Conservation (phyloP, 2,113 vertebrate species). For the Actenoides hombroni region DNA sequence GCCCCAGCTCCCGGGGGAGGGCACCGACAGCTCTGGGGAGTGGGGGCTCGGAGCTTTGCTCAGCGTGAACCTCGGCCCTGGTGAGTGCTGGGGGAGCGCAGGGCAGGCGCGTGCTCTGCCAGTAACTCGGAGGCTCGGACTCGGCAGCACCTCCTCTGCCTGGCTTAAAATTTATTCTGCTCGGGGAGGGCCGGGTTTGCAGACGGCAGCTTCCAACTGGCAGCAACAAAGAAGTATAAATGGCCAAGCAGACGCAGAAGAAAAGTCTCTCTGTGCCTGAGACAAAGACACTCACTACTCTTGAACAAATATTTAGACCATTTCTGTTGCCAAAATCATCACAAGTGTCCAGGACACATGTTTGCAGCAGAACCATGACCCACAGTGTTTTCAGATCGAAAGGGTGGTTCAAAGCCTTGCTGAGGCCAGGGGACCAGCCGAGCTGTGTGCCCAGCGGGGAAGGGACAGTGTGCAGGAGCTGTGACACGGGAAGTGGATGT, state of each 20-base stretch:
- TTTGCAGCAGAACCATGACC: background rate
- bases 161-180: background rate
- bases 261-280: conserved; percentile 48
- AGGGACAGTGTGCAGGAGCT: accelerated
- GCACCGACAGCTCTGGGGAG: background rate
- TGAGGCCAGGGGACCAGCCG: background rate
- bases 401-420: background rate
- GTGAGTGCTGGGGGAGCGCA: accelerated
- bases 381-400: background rate
- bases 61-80: background rate
- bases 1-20: accelerated
- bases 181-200: background rate
- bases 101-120: accelerated
- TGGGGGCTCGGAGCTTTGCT: accelerated
- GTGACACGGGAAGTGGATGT: background rate
- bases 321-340: conserved; percentile 29
- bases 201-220: conserved; percentile 35
- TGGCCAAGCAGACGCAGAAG: conserved; percentile 14
- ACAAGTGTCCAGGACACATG: background rate
- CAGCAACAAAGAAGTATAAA: conserved; percentile 19
- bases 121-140: background rate
- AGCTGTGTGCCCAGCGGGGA: accelerated
- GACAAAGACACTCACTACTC: conserved; percentile 40
- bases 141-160: background rate
- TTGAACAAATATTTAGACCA: conserved; percentile 17